Base-by-base conservation (phyloP, 2,888 invertebrate species). In the Drosophila cracens region DNA sequence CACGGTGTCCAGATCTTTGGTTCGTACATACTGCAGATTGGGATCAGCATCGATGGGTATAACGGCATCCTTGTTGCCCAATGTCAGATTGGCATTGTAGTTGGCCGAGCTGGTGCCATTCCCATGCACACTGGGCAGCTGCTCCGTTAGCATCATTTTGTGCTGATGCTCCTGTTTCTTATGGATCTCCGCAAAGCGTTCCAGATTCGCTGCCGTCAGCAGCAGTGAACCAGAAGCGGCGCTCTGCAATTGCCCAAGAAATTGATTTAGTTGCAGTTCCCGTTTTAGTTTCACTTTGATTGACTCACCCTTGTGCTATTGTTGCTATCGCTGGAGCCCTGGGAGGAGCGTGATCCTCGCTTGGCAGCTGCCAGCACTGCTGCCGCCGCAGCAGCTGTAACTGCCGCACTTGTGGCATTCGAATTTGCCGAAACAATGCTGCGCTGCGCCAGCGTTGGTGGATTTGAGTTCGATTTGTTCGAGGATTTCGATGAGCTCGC, bases 141-240 rank as follows among this genome's bases (percentile, higher is more conserved):
- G 78, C 51, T 83, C 79, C 56, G 79, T 40, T 60, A 83, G 70
- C 51, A 75, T 65, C 76, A 83, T 84, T 62, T 89, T 85, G 58
- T 91, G 84, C 67, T 88, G 82, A 49, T 82, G 82, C 76, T 87
- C 89, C 73, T 88, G 88, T 62, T 91, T 90, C 67, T 94, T 94
- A 82, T 94, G 94, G 92, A 95, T 94, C 79, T 94, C 94, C 34
- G 94, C 95, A 80, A 95, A 93, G 25, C 93, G 92, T 81, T 93
- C 93, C 80, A 96, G 93, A 93, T 97, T 96, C 51, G 96, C 97
- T 72, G 97, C 96, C 81, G 96, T 97, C 90, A 97, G 93, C 77
- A 97, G 94, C 86, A 97, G 93, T 70, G 97, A 97, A 77, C 97
- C 97, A 75, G 97, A 97, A 90, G 96, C 96, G 80, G 95, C 96